Conservation (phyloP, 2,797 vertebrate genomes). For the Poecile montanus region DNA sequence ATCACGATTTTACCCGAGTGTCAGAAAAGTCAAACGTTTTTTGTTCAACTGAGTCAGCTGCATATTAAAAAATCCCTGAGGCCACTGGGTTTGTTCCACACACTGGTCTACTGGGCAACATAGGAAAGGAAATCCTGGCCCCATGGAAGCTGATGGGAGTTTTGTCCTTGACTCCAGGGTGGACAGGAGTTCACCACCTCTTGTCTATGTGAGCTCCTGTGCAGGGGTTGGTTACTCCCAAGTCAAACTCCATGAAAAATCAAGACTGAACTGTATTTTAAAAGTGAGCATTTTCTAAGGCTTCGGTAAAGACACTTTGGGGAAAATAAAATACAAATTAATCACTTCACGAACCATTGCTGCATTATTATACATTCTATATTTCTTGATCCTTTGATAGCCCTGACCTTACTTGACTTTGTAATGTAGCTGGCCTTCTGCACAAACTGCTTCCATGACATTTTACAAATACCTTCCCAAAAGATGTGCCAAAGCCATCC, state of each 20-base stretch:
- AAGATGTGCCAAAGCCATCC: background rate
- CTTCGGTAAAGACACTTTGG: conserved; percentile 49
- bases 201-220: background rate
- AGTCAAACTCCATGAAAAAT: conserved; percentile 41
- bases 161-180: conserved; percentile 17
- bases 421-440: background rate
- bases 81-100: background rate
- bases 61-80: background rate
- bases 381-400: conserved; percentile 50
- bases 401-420: conserved; percentile 57
- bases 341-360: conserved; percentile 64
- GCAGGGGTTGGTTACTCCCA: conserved; percentile 19
- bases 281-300: conserved; percentile 39
- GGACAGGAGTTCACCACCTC: background rate
- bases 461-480: background rate
- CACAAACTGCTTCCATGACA: background rate
- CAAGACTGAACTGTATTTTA: background rate
- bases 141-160: background rate
- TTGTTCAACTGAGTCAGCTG: background rate
- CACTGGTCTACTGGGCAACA: background rate
- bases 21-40: background rate
- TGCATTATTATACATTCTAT: conserved; percentile 49
- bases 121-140: background rate
- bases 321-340: conserved; percentile 67
- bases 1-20: background rate